Conservation (phyloP, 2,797 vertebrate genomes). For the Melanogrammus aeglefinus region DNA sequence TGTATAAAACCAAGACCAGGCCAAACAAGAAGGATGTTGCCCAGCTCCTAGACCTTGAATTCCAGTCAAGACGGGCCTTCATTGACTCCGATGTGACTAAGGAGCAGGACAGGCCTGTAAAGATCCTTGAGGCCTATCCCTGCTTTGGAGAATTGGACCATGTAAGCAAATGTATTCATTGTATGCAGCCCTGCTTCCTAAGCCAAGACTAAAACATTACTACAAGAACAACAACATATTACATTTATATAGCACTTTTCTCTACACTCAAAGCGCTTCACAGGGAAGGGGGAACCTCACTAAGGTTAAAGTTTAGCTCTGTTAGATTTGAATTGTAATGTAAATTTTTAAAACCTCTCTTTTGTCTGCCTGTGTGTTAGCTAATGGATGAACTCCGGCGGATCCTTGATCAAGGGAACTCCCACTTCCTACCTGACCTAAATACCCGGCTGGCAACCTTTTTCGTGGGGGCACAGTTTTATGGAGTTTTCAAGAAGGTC, state of each 20-base stretch:
- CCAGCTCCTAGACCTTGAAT: slow-evolving; percentile 40
- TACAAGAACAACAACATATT: too few relatives aligned
- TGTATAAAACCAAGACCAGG: slow-evolving; percentile 32
- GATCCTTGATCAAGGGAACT: slow-evolving; percentile 17
- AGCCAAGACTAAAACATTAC: too few relatives aligned
- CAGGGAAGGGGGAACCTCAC: too few relatives aligned
- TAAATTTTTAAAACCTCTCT: not conserved
- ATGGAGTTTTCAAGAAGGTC: slow-evolving; percentile 11
- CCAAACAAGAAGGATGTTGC: slow-evolving; percentile 35
- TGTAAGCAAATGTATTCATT: slow-evolving; percentile 24
- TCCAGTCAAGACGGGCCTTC: slow-evolving; percentile 27
- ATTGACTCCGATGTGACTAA: slow-evolving; percentile 24
- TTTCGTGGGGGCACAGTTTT: slow-evolving; percentile 13
- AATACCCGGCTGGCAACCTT: slow-evolving; percentile 15
- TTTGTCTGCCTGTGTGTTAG: slow-evolving; percentile 17
- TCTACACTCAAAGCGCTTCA: too few relatives aligned
- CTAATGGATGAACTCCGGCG: slow-evolving; percentile 22
- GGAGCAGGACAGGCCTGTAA: slow-evolving; percentile 4
- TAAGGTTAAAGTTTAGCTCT: too few relatives aligned
- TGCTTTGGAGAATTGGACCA: slow-evolving; percentile 42
- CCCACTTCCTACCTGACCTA: slow-evolving; percentile 19
- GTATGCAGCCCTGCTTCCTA: too few relatives aligned
- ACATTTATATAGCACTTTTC: too few relatives aligned
- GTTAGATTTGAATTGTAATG: not conserved
- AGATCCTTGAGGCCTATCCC: slow-evolving; percentile 17